Conservation (phyloP, 2,113 vertebrate genomes). For the Engraulis encrasicolus region DNA sequence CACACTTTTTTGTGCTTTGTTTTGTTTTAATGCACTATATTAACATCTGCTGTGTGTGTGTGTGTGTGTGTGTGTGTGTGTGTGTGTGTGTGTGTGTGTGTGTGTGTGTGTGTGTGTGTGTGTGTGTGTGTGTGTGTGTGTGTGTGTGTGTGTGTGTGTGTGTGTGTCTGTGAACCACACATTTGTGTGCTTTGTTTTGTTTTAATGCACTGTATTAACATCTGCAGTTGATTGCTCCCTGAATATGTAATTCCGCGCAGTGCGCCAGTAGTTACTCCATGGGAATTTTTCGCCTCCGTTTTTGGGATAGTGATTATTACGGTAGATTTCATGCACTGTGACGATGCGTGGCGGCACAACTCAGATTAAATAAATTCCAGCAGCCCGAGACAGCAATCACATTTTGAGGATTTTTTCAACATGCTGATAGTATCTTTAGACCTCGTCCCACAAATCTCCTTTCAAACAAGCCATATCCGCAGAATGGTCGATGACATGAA, state of each 20-base stretch:
- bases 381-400: neutral
- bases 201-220: neutral
- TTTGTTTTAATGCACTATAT: too few species aligned
- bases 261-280: neutral
- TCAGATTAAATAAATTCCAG: neutral
- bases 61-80: neutral
- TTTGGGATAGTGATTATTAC: neutral
- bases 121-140: neutral
- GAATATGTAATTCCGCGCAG: neutral
- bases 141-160: constrained; percentile 12
- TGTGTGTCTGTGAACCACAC: neutral
- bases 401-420: too few species aligned
- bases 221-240: constrained; percentile 14
- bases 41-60: neutral
- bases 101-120: neutral
- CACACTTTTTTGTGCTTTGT: too few species aligned
- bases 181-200: neutral
- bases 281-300: neutral
- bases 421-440: too few species aligned
- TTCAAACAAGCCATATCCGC: too few species aligned
- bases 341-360: neutral
- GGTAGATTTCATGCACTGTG: neutral
- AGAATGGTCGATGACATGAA: too few species aligned
- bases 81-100: neutral
- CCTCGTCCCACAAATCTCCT: too few species aligned